Base-by-base conservation (phyloP, 2,888 invertebrate species). In the Sylvicola cinctus region DNA sequence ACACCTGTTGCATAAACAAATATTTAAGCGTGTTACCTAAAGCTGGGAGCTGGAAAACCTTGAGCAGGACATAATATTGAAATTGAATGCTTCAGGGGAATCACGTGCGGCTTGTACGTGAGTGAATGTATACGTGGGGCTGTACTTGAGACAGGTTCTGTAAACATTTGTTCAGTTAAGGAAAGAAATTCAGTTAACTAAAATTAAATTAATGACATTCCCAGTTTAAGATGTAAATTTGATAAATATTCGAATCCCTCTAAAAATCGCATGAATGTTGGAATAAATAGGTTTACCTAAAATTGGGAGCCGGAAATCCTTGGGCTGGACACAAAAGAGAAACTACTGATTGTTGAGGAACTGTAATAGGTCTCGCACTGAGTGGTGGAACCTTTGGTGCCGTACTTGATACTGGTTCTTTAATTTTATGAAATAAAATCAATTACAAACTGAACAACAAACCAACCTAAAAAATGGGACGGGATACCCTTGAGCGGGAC, bases 281-380 rank as follows among this genome's bases (percentile, higher is more conserved):
- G n/a, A 11, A 28, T 28, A 28, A 13, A 28, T 11, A 5, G 14
- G 33, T 41, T 62, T 68, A 79, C 76, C 75, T 71, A 66, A 74
- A 72, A 46, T 64, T 56, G 46, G 78, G 77, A 45, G 75, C 70
- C 37, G 78, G 78, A 60, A 68, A 79, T 16, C 74, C 76, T 58
- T 78, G 78, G 28, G 77, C 76, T 38, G 76, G 77, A 52, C 79
- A 79, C 46, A 74, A 56, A 42, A 79, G 59, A 11, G 75, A 72
- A 46, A 74, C 60, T 48, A 63, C 66, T 43, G 53, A 53, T 38
- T 57, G 56, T 43, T 62, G 50, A 43, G 57, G 50, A 40, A 51
- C 46, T 27, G 42, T 39, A 27, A 57, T 40, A 6, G 57, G 56
- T 10, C 57, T 47, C 3, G 55, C 59, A 43, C 62, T 62, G 36